Base-by-base conservation (phyloP, 2,797 vertebrate species). In the Gephyroberyx darwinii region DNA sequence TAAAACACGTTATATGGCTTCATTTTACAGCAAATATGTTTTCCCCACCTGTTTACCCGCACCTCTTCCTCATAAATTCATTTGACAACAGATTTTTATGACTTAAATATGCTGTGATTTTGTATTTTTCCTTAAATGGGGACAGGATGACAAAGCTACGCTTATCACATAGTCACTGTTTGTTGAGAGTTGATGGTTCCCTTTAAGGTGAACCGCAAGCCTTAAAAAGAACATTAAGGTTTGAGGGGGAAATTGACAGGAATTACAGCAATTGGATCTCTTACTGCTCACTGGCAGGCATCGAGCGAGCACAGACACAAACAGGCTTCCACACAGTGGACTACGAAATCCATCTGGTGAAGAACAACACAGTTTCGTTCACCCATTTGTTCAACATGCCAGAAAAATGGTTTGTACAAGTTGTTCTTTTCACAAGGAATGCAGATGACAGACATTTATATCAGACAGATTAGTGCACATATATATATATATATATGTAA, bases 1-100 rank as follows among this genome's bases (percentile, higher is more conserved):
- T 85, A 86, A 83, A 90, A 54, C 16, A 31, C 37, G 54, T 57
- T 26, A 67, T 75, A 61, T 65, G 37, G 39, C 64, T 71, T 64
- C 65, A 74, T 74, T 72, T 74, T 22, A 52, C 19, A 8, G 19
- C 33, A 72, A 74, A 78, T 58, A 30, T 75, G 65, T 88, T 90
- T 88, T 88, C 68, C 2, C 20, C 37, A 54, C 20, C 55, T 54
- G 61, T 39, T 58, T 26, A 26, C 26, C 26, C 26, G 26, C 26
- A 26, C 26, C 45, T 19, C 45, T 61, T 47, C 31, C 63, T 58
- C 60, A 48, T 62, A 55, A 60, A 59, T 53, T 20, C 41, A 61
- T 53, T 30, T 8, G 58, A 33, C 47, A 39, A 14, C 57, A 37
- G 16, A 48, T 20, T 30, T 55, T 61, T 55, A 35, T 69, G 33